phyloP scores from a whole-genome alignment of 1,140 invertebrate species.

The Drosophila paulistorum region DNA sequence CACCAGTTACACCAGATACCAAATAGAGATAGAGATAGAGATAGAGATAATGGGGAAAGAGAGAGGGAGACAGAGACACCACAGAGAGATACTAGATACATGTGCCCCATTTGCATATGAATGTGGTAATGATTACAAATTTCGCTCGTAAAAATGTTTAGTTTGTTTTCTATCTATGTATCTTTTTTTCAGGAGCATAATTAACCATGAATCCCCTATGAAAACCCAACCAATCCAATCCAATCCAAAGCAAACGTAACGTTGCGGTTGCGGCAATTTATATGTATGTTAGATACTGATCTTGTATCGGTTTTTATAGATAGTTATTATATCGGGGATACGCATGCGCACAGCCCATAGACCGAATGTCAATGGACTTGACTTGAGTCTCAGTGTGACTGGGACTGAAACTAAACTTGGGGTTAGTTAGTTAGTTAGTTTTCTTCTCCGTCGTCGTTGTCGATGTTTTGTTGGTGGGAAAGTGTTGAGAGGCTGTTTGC shows the following conservation, averaged over 20 bases:
- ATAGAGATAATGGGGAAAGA: too few relatives aligned
- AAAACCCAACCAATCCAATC: slow-evolving; percentile 25
- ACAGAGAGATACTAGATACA: slow-evolving; percentile 18
- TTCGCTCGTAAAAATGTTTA: slow-evolving; percentile 81
- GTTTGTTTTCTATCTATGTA: slow-evolving; percentile 46
- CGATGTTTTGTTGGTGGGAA: slow-evolving; percentile 55
- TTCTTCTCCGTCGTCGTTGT: background rate
- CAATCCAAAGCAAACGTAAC: slow-evolving; percentile 24
- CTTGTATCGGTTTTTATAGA: slow-evolving; percentile 69
- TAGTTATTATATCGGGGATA: slow-evolving; percentile 30
- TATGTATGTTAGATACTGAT: slow-evolving; percentile 61
- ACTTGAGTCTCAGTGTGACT: background rate
- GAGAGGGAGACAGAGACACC: background rate
- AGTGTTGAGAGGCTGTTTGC: slow-evolving; percentile 70
- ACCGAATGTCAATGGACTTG: slow-evolving; percentile 70
- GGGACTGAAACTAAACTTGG: background rate
- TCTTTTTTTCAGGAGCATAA: slow-evolving; percentile 57
- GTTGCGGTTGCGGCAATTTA: slow-evolving; percentile 67
- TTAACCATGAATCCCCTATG: slow-evolving; percentile 65
- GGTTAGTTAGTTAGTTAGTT: slow-evolving; percentile 4
- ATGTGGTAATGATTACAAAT: slow-evolving; percentile 82
- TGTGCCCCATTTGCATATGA: slow-evolving; percentile 72
- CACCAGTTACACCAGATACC: slow-evolving; percentile 3
- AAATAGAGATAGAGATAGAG: slow-evolving; percentile 30
- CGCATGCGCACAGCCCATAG: slow-evolving; percentile 40